Percentiles rank a stretch among this genome's conserved stretches.
These are phyloP conservation scores for Megalurothrips usitatus DNA, from an alignment of 2,888 invertebrate species.

Conservation along the genomic window DNA sequence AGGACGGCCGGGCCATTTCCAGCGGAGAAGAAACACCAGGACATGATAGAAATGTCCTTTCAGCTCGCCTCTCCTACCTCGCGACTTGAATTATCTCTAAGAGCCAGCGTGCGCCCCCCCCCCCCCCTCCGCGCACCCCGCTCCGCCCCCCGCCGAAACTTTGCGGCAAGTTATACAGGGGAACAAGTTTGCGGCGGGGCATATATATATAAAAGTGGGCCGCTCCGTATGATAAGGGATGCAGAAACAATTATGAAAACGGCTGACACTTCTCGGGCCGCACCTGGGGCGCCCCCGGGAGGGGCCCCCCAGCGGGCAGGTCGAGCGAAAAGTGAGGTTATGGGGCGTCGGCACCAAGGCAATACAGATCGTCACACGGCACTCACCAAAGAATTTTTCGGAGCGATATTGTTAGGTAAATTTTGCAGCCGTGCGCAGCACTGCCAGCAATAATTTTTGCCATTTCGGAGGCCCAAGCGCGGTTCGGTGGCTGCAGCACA, in stretches of 20 bases:
- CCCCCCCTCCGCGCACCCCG: neutral
- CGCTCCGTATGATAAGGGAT: constrained; percentile 12
- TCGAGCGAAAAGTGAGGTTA: too few species aligned
- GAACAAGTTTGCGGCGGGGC: constrained; percentile 14
- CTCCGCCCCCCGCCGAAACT: neutral
- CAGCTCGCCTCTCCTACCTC: neutral
- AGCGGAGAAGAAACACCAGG: too few species aligned
- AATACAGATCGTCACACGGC: too few species aligned
- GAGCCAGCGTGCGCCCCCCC: neutral
- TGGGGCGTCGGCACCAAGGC: too few species aligned
- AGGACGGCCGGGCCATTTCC: neutral
- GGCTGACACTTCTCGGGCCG: neutral
- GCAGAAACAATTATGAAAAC: constrained; percentile 25
- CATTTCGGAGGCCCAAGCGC: too few species aligned
- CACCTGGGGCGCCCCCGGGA: neutral
- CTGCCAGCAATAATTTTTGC: too few species aligned
- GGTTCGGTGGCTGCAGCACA: too few species aligned
- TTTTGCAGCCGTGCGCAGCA: too few species aligned
- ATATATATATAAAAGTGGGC: neutral
- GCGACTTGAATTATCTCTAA: neutral
- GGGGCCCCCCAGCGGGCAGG: too few species aligned
- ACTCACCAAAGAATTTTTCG: too few species aligned
- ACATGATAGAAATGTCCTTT: constrained; percentile 14
- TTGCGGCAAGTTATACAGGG: neutral
- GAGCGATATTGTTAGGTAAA: too few species aligned